Base-by-base conservation (phyloP, 2,113 vertebrate genomes). In the Regulus satrapa region DNA sequence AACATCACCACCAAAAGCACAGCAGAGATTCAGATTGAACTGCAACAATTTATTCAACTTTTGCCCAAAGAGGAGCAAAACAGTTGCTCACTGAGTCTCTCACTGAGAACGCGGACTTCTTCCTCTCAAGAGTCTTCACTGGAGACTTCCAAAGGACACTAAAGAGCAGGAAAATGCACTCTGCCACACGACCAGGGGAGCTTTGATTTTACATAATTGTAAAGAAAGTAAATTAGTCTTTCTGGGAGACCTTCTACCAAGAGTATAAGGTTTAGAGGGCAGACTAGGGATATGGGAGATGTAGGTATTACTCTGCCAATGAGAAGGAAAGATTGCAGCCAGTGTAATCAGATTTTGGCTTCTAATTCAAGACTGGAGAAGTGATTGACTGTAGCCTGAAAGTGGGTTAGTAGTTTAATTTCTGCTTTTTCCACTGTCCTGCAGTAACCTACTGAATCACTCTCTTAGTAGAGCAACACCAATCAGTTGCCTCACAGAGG, bases 371-470 rank as follows among this genome's bases (percentile, higher is more conserved):
- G 45, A 8, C 45, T 91, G 73, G 34, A 66, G 24, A 82, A 71
- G 14, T 38, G 63, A 78, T 12, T 59, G 34, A n/a, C 45, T 54
- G 38, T 52, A 87, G 40, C 46, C 73, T 89, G 58, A 43, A 94
- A 78, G 34, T 48, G n/a, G 26, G 43, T 69, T 74, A 76, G 43
- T 74, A 62, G 41, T 87, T 92, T 81, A 82, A 85, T 91, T 94
- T 86, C 81, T 91, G 64, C 64, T 43, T 94, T 84, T 78, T 29
- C 28, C 41, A 24, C 51, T 85, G 84, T 62, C 54, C 66, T 82
- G 40, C 49, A 91, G n/a, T 68, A 86, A 59, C 16, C 54, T 78
- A 45, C 40, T 38, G 66, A 89, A 68, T 71, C 64, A 61, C 36
- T 45, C 19, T 72, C 19, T 76, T 46, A 61, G 62, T 49, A 85